phyloP scores from a whole-genome alignment of 2,888 invertebrate genomes.

The Hypsopygia costalis region DNA sequence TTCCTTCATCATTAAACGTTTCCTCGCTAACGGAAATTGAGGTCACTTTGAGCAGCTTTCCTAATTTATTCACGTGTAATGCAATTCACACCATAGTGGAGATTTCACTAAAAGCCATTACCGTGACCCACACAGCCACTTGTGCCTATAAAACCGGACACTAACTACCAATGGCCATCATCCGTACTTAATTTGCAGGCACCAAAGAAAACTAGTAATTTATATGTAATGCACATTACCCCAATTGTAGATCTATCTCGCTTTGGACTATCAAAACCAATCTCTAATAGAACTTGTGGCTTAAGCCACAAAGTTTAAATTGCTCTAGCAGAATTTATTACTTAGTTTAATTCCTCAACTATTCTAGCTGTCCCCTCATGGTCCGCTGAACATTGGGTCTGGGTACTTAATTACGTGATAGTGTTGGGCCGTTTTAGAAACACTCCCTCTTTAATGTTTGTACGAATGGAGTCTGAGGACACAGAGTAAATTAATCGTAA shows the following conservation, averaged over 20 bases:
- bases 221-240: constrained; percentile 64
- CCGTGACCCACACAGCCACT: constrained; percentile 22
- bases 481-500: constrained; percentile 6
- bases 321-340: constrained; percentile 20
- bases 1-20: neutral
- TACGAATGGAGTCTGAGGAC: constrained; percentile 22
- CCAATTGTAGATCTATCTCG: constrained; percentile 58
- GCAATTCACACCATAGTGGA: constrained; percentile 7
- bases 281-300: constrained; percentile 22
- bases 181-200: constrained; percentile 56
- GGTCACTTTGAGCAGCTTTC: constrained; percentile 4
- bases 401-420: constrained; percentile 76
- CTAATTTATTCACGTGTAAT: constrained; percentile 8
- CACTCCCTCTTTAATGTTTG: constrained; percentile 44
- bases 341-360: constrained; percentile 56
- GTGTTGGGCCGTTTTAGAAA: constrained; percentile 58
- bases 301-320: constrained; percentile 22
- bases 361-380: constrained; percentile 59
- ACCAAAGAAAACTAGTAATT: constrained; percentile 72
- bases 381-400: constrained; percentile 62
- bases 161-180: constrained; percentile 60
- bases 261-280: constrained; percentile 14
- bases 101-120: constrained; percentile 20
- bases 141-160: constrained; percentile 43
- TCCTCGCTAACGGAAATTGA: neutral